These are phyloP conservation scores for Odontophorus gujanensis DNA, from an alignment of 2,113 vertebrate genomes.

Conservation along the genomic window DNA sequence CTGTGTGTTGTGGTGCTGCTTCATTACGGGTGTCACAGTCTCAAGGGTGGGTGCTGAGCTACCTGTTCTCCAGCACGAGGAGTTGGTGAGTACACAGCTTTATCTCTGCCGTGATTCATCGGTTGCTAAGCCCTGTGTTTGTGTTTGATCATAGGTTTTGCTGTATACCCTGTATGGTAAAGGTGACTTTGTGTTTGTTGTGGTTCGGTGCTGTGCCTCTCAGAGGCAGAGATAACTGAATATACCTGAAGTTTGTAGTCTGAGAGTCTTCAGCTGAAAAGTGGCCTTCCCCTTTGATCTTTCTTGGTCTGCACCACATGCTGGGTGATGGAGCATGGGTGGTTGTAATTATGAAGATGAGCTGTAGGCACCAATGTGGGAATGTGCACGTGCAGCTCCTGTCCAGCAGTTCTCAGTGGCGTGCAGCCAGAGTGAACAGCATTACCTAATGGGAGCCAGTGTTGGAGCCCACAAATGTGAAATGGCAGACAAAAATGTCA, in stretches of 20 bases:
- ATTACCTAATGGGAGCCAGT: neutral
- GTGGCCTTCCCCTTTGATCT: neutral
- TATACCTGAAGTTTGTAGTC: neutral
- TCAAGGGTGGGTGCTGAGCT: neutral
- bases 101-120: neutral
- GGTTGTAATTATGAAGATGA: neutral
- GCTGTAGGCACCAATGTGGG: neutral
- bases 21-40: fast-evolving
- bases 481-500: fast-evolving
- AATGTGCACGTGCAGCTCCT: neutral
- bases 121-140: neutral
- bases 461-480: fast-evolving
- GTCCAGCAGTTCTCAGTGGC: neutral
- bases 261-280: neutral
- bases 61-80: neutral
- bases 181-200: neutral
- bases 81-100: neutral
- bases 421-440: fast-evolving
- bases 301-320: fast-evolving
- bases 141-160: fast-evolving
- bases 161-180: neutral
- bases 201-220: neutral
- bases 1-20: neutral
- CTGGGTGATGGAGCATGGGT: fast-evolving
- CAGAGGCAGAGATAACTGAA: neutral